Evolutionary conservation across 1,140 invertebrate species (phyloP).

Genomic region (Danaus melanippus): DNA sequence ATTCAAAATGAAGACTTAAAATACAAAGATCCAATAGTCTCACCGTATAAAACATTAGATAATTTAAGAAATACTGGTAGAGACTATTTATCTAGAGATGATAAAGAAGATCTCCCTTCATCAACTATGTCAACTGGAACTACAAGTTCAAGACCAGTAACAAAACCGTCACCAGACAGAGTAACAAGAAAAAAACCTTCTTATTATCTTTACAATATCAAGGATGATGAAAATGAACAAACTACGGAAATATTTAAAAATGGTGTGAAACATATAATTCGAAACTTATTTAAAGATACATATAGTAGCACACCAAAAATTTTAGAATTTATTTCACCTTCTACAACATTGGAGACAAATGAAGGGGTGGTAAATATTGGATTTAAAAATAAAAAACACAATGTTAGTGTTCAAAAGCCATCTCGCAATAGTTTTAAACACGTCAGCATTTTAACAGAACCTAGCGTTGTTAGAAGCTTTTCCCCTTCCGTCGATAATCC

Average conservation of each 20-base stretch:
- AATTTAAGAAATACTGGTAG: constrained; percentile 45
- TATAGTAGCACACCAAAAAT: constrained; percentile 27
- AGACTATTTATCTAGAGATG: constrained; percentile 16
- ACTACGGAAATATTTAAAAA: constrained; percentile 58
- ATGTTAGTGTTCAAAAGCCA: constrained; percentile 40
- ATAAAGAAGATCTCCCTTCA: constrained; percentile 17
- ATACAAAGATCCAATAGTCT: constrained; percentile 39
- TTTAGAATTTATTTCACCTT: constrained; percentile 27
- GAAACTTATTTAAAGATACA: constrained; percentile 56
- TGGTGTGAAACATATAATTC: constrained; percentile 49
- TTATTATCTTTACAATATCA: constrained; percentile 50
- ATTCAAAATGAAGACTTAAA: not conserved
- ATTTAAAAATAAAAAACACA: constrained; percentile 46
- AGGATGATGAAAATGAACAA: constrained; percentile 49
- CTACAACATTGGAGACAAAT: constrained; percentile 26
- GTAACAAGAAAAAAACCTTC: constrained; percentile 33
- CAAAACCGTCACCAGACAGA: constrained; percentile 27
- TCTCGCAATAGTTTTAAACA: constrained; percentile 39
- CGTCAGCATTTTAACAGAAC: constrained; percentile 52
- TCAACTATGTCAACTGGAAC: constrained; percentile 32
- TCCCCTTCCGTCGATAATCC: constrained; percentile 22
- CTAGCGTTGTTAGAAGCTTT: constrained; percentile 25
- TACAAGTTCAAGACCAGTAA: constrained; percentile 24
- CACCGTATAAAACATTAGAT: constrained; percentile 55
- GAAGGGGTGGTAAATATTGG: constrained; percentile 56